Base-by-base conservation (phyloP, 2,797 vertebrate genomes). In the Pipistrellus pipistrellus region DNA sequence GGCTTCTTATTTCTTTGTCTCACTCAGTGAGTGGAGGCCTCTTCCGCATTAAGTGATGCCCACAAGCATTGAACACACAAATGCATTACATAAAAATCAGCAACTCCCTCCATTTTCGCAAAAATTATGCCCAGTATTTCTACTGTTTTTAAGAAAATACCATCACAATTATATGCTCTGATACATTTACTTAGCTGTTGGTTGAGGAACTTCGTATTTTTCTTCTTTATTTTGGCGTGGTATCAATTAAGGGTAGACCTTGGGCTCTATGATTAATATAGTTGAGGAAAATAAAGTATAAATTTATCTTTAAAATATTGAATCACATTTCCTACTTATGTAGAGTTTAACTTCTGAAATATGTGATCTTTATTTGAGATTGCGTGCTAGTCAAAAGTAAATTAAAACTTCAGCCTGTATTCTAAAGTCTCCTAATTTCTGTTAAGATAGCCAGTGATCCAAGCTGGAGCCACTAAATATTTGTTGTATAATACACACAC, bases 371-470 rank as follows among this genome's bases (percentile, higher is more conserved):
- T 78, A 77, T 66, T 92, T 69, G 27, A 73, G 20, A 48, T 64
- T 81, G 38, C 44, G 23, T 25, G 25, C 76, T 88, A 38, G 53
- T 77, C 0, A 3, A 55, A 76, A 71, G 14, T 83, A 71, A 10
- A 76, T 77, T 51, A 88, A 83, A 64, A 64, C 30, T 75, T 88
- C 27, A 41, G 8, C 20, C 21, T 92, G 55, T 27, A 18, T 64
- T 66, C 23, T 66, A 51, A 95, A 80, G 41, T 66, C 14, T 77
- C 85, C 55, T 80, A 18, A 41, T 41, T 94, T 89, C 6, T 85
- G 21, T 68, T 75, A 21, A 82, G 48, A 35, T 76, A 59, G 20
- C 6, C 68, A 41, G 32, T 35, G 7, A 68, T 75, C 27, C 73
- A 41, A 75, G 46, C 23, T 20, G 27, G 46, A 72, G 55, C 44